A percentile compares a stretch with the other conserved stretches of the same genome.
These are phyloP conservation scores for Druon quercuslanigerum DNA, from an alignment of 1,140 invertebrate genomes.

Conservation along the genomic window DNA sequence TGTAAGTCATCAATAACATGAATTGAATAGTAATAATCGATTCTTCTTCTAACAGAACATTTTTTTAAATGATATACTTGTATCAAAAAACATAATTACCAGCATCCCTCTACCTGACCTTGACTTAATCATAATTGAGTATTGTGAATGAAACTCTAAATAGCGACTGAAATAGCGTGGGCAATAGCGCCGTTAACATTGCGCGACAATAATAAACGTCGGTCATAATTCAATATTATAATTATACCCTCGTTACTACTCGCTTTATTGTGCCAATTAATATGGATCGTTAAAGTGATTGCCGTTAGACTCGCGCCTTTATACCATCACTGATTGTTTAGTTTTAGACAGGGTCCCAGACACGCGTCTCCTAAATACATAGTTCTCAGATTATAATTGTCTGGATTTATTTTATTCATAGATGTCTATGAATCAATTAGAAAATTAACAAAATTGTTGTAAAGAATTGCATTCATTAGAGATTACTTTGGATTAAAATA, in stretches of 20 bases:
- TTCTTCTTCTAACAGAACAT: too few species aligned
- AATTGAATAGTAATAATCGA: too few species aligned
- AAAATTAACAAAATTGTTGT: too few species aligned
- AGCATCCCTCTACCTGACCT: background rate
- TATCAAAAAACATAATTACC: constrained; percentile 7
- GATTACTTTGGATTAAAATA: too few species aligned
- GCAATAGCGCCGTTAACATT: constrained; percentile 66
- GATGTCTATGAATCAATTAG: too few species aligned
- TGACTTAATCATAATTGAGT: constrained; percentile 25
- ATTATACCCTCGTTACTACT: constrained; percentile 69
- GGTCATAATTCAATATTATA: constrained; percentile 74
- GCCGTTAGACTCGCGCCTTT: constrained; percentile 55
- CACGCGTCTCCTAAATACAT: constrained; percentile 53
- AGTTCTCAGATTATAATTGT: too few species aligned
- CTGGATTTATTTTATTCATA: too few species aligned
- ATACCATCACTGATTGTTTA: constrained; percentile 46
- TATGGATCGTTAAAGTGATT: constrained; percentile 71
- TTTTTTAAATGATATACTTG: background rate
- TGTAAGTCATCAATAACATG: too few species aligned
- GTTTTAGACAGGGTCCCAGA: constrained; percentile 49
- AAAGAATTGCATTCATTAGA: too few species aligned
- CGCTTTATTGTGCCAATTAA: constrained; percentile 73
- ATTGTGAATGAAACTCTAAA: constrained; percentile 53
- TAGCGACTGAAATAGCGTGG: constrained; percentile 45
- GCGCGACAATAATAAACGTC: constrained; percentile 71